Base-by-base conservation (phyloP, 92 coral and sea anemone genomes). In the Porites rus region DNA sequence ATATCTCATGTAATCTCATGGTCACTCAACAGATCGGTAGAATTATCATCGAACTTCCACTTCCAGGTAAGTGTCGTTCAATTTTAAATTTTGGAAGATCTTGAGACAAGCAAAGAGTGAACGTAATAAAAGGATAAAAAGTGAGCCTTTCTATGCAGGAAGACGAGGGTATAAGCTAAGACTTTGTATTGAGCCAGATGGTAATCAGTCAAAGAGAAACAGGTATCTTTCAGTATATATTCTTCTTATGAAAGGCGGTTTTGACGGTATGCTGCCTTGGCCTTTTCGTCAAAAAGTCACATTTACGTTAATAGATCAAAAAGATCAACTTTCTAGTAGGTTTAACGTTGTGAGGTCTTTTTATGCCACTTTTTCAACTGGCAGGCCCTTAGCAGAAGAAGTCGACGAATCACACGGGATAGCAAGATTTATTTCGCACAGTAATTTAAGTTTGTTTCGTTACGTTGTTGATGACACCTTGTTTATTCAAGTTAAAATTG, bases 251-350 rank as follows among this genome's bases (percentile, higher is more conserved):
- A 51, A 77, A 16, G 89, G 92, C 21, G 65, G 73, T 54, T 84
- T 20, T 65, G 89, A 89, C 69, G 76, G 82, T 12, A 61, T 84
- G 1, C 9, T 89, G 62, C 86, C 85, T 1, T 89, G 89, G 92
- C 92, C 92, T 1, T 89, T 84, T 72, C 72, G 61, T 2, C 22
- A 38, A 12, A 70, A 79, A 10, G 81, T 89, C 59, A 78, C 71
- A 69, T 84, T 89, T 51, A 53, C 83, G 8, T 66, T 88, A 10
- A 69, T 88, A 28, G 82, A 89, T 65, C 92, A 89, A 52, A 65
- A 43, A 10, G 73, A 72, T 18, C 54, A 74, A 19, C 31, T n/a
- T 52, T 1, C 46, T 8, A 14, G 65, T 1, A 22, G 85, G 20
- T 21, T 38, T n/a, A 88, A 88, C 66, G 80, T 89, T 51, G 58